Evolutionary conservation across 2,888 invertebrate genomes (phyloP).

Genomic region (Frankliniella intonsa): DNA sequence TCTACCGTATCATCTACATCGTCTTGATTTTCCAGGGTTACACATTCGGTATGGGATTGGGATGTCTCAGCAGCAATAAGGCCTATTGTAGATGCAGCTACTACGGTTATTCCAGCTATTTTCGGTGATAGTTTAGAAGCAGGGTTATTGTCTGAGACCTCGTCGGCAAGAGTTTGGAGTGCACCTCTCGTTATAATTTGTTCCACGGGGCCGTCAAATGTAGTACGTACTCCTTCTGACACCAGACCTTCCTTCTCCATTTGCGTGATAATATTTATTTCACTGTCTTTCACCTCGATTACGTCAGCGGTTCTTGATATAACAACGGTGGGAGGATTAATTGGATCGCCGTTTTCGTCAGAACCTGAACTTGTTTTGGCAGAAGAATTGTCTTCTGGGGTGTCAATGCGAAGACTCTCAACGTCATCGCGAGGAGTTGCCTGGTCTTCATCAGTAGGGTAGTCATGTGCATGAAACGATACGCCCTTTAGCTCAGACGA

Average conservation of each 20-base stretch:
- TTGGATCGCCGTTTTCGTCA: not conserved
- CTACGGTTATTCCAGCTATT: not conserved
- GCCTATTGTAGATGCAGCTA: not conserved
- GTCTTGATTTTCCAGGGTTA: not conserved
- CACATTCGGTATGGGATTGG: too few relatives aligned
- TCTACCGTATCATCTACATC: not conserved
- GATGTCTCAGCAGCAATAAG: not conserved
- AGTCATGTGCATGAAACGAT: not conserved
- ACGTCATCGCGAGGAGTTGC: not conserved
- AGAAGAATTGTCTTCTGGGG: not conserved
- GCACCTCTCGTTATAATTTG: not conserved
- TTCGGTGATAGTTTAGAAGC: not conserved
- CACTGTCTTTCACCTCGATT: not conserved
- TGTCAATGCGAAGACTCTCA: not conserved
- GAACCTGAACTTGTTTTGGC: not conserved
- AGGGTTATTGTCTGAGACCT: too few relatives aligned
- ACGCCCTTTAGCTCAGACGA: not conserved
- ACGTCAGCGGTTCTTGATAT: not conserved
- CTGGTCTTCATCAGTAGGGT: not conserved
- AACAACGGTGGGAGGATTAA: not conserved
- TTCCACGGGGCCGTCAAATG: not conserved
- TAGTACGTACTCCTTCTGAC: not conserved
- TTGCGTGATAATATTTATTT: not conserved
- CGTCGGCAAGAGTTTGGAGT: not conserved
- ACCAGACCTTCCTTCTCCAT: conserved; percentile 4